Evolutionary conservation across 64 coral and sea anemone species (phyloP).

Genomic region (Catalaphyllia jardinei): DNA sequence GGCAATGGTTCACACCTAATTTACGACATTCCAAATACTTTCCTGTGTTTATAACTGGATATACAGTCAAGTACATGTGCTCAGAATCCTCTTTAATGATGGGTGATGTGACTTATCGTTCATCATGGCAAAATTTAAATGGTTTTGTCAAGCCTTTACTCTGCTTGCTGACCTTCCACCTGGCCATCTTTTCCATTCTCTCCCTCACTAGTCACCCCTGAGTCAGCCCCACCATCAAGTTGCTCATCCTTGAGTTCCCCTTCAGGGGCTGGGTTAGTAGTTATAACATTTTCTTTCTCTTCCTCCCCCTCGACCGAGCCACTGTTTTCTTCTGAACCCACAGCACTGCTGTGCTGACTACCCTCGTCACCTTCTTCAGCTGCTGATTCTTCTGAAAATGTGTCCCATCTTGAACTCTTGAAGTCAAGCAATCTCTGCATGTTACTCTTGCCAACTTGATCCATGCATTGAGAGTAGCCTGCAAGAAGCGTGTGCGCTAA

Average conservation of each 20-base stretch:
- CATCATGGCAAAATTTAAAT: too few species aligned
- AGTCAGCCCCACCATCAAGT: slow-evolving; percentile 41
- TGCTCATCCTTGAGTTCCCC: slow-evolving; percentile 33
- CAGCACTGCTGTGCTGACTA: slow-evolving; percentile 46
- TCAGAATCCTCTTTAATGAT: too few species aligned
- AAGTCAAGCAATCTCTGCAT: slow-evolving; percentile 79
- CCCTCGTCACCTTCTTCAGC: neutral
- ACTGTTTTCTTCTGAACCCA: slow-evolving; percentile 39
- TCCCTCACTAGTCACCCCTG: slow-evolving; percentile 69
- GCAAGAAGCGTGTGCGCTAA: slow-evolving; percentile 62
- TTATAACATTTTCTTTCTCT: neutral
- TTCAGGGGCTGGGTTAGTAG: neutral
- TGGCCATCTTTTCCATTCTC: slow-evolving; percentile 44
- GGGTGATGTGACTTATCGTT: too few species aligned
- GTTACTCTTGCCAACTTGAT: slow-evolving; percentile 75
- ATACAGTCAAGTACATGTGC: too few species aligned
- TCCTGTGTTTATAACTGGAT: too few species aligned
- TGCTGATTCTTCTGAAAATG: slow-evolving; percentile 71
- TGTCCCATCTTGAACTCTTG: slow-evolving; percentile 79
- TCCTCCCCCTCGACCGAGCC: neutral
- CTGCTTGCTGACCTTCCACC: neutral
- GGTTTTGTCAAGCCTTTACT: neutral
- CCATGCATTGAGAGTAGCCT: slow-evolving; percentile 76
- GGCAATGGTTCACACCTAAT: too few species aligned
- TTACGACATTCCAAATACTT: too few species aligned